Conservation (phyloP, 2,113 vertebrate species). For the Ailurus styani region DNA sequence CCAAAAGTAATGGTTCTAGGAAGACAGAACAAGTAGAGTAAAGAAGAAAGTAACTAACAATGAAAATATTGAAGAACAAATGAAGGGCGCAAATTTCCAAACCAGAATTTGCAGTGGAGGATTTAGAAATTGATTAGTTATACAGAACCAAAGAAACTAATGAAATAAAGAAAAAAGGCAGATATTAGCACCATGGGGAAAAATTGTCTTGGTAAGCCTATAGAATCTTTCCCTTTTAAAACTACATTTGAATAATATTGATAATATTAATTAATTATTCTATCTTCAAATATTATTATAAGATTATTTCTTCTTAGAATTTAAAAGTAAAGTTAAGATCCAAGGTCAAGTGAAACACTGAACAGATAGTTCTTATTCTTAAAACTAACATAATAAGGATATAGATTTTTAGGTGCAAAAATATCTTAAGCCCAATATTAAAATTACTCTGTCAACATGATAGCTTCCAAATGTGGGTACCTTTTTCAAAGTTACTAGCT, state of each 20-base stretch:
- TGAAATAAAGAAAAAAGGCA: not conserved
- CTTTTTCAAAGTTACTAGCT: not conserved
- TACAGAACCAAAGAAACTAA: not conserved
- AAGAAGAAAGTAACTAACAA: not conserved
- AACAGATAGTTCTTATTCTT: not conserved
- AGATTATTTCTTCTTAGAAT: not conserved
- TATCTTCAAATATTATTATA: not conserved
- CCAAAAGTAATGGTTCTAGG: not conserved
- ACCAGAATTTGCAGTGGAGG: not conserved
- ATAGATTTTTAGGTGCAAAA: not conserved
- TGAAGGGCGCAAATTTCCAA: not conserved
- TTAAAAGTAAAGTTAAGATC: not conserved
- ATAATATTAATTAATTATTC: not conserved
- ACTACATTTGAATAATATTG: not conserved
- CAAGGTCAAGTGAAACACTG: not conserved
- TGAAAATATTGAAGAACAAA: not conserved
- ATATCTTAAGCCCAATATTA: not conserved
- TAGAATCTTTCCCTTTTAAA: not conserved
- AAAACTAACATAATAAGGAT: not conserved
- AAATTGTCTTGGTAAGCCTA: not conserved
- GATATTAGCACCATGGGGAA: not conserved
- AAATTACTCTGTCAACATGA: conserved; percentile 3
- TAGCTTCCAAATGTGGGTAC: not conserved
- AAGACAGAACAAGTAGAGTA: not conserved
- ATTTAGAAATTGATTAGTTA: not conserved